These are phyloP conservation scores for Acleris emargana DNA, from an alignment of 2,888 invertebrate species.

Conservation along the genomic window DNA sequence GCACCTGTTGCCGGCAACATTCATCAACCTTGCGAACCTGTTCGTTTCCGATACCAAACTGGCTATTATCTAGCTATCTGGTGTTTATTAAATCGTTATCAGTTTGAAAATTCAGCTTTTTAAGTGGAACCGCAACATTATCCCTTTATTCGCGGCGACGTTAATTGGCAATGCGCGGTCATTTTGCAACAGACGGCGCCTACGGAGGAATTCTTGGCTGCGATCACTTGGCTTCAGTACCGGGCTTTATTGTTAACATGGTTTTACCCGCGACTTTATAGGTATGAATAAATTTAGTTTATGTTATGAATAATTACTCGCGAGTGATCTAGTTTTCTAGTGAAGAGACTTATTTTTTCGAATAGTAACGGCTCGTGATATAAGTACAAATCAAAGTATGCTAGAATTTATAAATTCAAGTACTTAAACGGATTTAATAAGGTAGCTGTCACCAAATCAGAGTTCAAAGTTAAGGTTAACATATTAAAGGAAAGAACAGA, in stretches of 20 bases:
- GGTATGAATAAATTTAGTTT: not conserved
- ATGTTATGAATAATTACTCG: not conserved
- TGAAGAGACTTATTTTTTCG: no score
- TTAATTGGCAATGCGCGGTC: conserved; percentile 10
- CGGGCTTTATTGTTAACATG: not conserved
- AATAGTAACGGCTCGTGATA: no score
- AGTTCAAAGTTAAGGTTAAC: no score
- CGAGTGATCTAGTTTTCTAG: not conserved
- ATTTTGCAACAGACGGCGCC: conserved; percentile 25
- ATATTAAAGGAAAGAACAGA: no score
- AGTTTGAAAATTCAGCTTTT: conserved; percentile 17
- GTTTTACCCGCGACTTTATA: not conserved
- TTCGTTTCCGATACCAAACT: conserved; percentile 30
- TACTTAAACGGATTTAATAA: no score
- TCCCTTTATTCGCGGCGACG: conserved; percentile 8
- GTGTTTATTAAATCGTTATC: conserved; percentile 30
- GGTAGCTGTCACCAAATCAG: no score
- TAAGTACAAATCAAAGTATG: no score
- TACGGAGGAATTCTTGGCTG: conserved; percentile 9
- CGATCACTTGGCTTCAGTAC: conserved; percentile 5
- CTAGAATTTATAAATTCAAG: no score
- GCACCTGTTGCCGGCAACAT: conserved; percentile 30
- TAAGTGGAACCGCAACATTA: conserved; percentile 18
- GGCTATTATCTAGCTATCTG: conserved; percentile 29
- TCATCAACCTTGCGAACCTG: conserved; percentile 29